Base-by-base conservation (phyloP, 2,113 vertebrate species). In the Donacobius atricapilla region DNA sequence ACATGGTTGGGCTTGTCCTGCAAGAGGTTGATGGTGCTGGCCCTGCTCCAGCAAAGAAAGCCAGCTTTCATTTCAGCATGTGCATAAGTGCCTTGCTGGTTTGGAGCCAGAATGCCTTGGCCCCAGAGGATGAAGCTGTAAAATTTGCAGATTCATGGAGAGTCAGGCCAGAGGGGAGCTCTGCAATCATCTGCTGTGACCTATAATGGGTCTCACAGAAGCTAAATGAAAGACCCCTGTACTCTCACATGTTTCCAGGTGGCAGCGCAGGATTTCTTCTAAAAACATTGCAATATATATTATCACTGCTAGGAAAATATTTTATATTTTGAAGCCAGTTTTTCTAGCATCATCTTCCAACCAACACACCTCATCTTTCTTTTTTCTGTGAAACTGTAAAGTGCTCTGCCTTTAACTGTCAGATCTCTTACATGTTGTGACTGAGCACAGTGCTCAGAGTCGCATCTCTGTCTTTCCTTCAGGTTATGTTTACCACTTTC, bases 81-180 rank as follows among this genome's bases (percentile, higher is more conserved):
- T 6, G 2, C 9, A 0, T 83, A 87, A 96, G 89, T 87, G 87
- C 19, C 1, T 87, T 84, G 60, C 89, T 96, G 93, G 87, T 88
- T 83, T 42, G 51, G 35, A 87, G 93, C 94, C 92, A 94, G 86
- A 92, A 81, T 87, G 90, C 56, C 39, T 93, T 73, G 71, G 89
- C 76, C 86, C 39, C 90, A 78, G 58, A 92, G 76, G 89, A 81
- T 57, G 64, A 87, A 93, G 86, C 83, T 77, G 58, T 97, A 92
- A 95, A 92, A 89, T 92, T 89, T 7, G 6, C 86, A 81, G 83
- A 92, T 94, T 93, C 83, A 71, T 89, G 53, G 86, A 78, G 77
- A 83, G 63, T 68, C 60, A 47, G 83, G 91, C 58, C 79, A 87
- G 56, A 92, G n/a, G 72, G 51, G 48, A 92, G 47, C 51, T 86